These are phyloP conservation scores for Xiphias gladius DNA, from an alignment of 2,113 vertebrate species.

Conservation along the genomic window DNA sequence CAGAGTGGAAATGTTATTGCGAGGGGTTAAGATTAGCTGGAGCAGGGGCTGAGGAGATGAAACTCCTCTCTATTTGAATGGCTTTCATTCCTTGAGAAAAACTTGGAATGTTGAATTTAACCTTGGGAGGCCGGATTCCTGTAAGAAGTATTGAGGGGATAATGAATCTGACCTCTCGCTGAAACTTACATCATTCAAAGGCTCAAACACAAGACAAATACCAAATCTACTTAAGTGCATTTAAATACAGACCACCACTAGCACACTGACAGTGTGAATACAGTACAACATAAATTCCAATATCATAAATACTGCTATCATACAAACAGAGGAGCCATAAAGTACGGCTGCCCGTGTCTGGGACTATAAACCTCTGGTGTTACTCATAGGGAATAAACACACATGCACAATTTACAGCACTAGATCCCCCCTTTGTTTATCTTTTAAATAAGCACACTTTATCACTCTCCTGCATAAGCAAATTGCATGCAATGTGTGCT, in stretches of 20 bases:
- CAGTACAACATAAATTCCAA: slow-evolving; percentile 79
- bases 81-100: slow-evolving; percentile 69
- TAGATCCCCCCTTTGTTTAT: slow-evolving; percentile 81
- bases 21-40: slow-evolving; percentile 81
- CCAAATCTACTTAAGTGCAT: slow-evolving; percentile 63
- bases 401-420: slow-evolving; percentile 78
- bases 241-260: slow-evolving; percentile 66
- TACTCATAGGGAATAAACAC: slow-evolving; percentile 80
- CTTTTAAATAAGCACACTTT: slow-evolving; percentile 84
- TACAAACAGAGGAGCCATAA: slow-evolving; percentile 78
- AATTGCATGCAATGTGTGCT: slow-evolving; percentile 80
- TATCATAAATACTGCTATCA: slow-evolving; percentile 84
- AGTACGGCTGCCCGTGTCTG: slow-evolving; percentile 77
- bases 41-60: slow-evolving; percentile 74
- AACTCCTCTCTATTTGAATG: slow-evolving; percentile 70
- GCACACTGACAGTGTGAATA: slow-evolving; percentile 62
- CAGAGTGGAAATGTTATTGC: slow-evolving; percentile 83
- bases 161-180: slow-evolving; percentile 68
- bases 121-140: slow-evolving; percentile 67
- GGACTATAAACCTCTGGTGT: slow-evolving; percentile 82
- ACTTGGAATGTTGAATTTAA: slow-evolving; percentile 73
- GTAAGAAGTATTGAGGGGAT: slow-evolving; percentile 17
- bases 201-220: slow-evolving; percentile 62
- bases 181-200: slow-evolving; percentile 56
- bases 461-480: slow-evolving; percentile 79